Base-by-base conservation (phyloP, 2,888 invertebrate genomes). In the Dynastes maya region DNA sequence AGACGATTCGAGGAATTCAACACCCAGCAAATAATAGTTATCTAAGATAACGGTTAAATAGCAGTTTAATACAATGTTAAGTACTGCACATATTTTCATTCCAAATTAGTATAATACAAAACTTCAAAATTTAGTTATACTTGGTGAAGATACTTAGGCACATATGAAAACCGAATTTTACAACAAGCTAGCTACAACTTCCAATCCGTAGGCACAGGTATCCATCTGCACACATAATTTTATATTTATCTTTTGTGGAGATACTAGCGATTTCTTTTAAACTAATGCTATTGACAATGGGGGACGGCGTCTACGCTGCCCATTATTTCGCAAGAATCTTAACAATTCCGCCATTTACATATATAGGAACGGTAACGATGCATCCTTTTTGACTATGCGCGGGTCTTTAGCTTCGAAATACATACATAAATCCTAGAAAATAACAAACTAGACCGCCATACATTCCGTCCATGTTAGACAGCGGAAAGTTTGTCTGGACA, bases 271-370 rank as follows among this genome's bases (percentile, higher is more conserved):
- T 8, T 68, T 27, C 51, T 58, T 61, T 40, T 22, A 63, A 74
- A 74, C 61, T 61, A 74, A 61, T 63, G 61, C 61, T 40, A 61
- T 63, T 61, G 45, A 74, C 72, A 74, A 61, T 45, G 45, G 72
- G 6, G 29, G 29, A 49, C 72, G 58, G 45, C 61, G 72, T 45
- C 76, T 53, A 76, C 37, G 16, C 70, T 40, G 77, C 68, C 74
- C 74, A 78, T 81, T 82, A 81, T 82, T 80, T 79, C 68, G 77
- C 75, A 80, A 77, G 83, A 83, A 83, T 83, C 76, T 78, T 64
- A 82, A 82, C 80, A 82, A 83, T 83, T 83, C 79, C 78, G 77
- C 80, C 74, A 83, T 83, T 83, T 82, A 83, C 83, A 82, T 83
- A 83, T 79, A 80, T 65, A 51, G 79, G 81, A 78, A 80, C 72